Evolutionary conservation across 2,797 vertebrate species (phyloP).

Genomic region (Peromyscus melanophrys): DNA sequence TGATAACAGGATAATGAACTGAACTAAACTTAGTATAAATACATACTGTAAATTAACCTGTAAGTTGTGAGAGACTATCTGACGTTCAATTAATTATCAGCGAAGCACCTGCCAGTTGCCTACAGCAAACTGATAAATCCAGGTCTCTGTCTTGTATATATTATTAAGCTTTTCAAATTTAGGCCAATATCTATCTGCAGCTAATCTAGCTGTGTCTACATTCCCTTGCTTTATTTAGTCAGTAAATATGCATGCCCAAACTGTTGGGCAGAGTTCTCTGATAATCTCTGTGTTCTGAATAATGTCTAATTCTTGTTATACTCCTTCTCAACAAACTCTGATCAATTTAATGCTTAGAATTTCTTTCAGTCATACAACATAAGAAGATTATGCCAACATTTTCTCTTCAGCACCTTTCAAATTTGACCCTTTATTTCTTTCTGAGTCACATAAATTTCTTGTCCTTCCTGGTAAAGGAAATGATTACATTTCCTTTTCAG

Average conservation of each 20-base stretch:
- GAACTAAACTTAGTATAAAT: neutral
- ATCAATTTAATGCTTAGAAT: neutral
- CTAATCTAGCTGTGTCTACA: neutral
- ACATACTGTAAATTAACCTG: neutral
- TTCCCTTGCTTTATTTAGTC: too few relatives aligned
- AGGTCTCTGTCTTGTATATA: neutral
- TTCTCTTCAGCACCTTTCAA: neutral
- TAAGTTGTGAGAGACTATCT: neutral
- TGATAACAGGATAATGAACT: neutral
- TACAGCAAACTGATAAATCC: neutral
- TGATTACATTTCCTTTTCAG: neutral
- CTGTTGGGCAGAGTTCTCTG: neutral
- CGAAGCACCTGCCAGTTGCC: too few relatives aligned
- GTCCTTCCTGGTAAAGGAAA: neutral
- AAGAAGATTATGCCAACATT: neutral
- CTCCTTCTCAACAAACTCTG: neutral
- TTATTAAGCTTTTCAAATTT: neutral
- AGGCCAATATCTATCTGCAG: neutral
- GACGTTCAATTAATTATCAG: neutral
- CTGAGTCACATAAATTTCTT: neutral
- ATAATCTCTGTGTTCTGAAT: neutral
- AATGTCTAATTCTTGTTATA: neutral
- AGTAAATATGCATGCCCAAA: neutral
- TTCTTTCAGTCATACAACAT: neutral
- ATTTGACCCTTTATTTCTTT: conserved; percentile 5